A percentile compares a stretch with the other conserved stretches of the same genome.
phyloP scores from a whole-genome alignment of 2,797 vertebrate species.

The Otolemur crassicaudatus region DNA sequence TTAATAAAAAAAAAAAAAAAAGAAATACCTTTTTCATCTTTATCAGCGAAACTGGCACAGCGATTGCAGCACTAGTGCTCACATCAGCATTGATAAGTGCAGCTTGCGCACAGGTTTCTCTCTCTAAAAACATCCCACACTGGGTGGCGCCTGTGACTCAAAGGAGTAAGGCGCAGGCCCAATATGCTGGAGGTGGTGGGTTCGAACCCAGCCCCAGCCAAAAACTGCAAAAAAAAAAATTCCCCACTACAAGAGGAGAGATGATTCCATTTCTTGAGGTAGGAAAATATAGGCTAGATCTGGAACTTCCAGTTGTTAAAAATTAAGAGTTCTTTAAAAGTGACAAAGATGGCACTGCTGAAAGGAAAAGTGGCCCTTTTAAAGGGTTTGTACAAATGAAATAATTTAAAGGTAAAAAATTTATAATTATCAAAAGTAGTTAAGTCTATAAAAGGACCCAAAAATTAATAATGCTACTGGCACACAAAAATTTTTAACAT shows the following conservation, averaged over 20 bases:
- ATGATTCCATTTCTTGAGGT: neutral
- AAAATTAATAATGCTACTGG: neutral
- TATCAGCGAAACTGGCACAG: neutral
- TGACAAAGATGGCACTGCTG: neutral
- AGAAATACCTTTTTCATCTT: neutral
- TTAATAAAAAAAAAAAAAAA: too few relatives aligned
- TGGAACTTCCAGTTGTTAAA: neutral
- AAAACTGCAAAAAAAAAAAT: neutral
- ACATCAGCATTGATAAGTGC: neutral
- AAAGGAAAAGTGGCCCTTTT: neutral
- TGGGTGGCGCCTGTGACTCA: too few relatives aligned
- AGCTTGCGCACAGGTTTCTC: neutral
- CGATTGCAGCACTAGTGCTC: neutral
- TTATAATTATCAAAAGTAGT: neutral
- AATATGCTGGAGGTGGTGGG: too few relatives aligned
- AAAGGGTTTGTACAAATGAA: neutral
- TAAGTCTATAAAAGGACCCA: neutral
- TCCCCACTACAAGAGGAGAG: neutral
- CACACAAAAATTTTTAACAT: neutral
- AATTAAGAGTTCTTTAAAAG: slow-evolving; percentile 12
- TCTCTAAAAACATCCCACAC: neutral
- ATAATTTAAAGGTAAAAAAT: neutral
- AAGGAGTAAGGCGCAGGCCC: too few relatives aligned
- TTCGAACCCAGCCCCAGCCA: too few relatives aligned
- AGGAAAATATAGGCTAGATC: neutral